phyloP scores from a whole-genome alignment of 1,140 invertebrate genomes.

The Leptinotarsa texana region DNA sequence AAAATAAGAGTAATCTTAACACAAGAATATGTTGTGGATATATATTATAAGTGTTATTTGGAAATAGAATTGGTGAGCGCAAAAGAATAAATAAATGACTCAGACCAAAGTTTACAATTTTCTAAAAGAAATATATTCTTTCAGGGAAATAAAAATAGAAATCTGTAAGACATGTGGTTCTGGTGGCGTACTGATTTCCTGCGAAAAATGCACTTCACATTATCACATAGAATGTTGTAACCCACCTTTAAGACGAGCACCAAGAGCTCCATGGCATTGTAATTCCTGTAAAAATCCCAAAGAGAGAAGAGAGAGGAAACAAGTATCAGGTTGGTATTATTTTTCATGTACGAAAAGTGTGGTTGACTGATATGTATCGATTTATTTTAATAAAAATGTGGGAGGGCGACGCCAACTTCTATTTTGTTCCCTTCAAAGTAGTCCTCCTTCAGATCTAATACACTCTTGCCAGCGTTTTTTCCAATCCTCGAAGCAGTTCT shows the following conservation, averaged over 20 bases:
- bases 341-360: too few relatives aligned
- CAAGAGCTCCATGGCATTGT: conserved; percentile 66
- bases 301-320: conserved; percentile 41
- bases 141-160: conserved; percentile 43
- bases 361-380: too few relatives aligned
- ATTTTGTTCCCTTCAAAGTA: too few relatives aligned
- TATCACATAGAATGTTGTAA: conserved; percentile 66
- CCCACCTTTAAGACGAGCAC: conserved; percentile 63
- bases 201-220: conserved; percentile 61
- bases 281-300: conserved; percentile 58
- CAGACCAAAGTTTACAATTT: not conserved
- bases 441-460: too few relatives aligned
- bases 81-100: not conserved
- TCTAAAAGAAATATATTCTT: not conserved
- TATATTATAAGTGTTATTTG: too few relatives aligned
- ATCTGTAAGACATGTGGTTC: conserved; percentile 58
- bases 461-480: too few relatives aligned
- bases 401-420: not conserved
- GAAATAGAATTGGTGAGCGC: too few relatives aligned
- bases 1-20: too few relatives aligned
- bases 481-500: too few relatives aligned
- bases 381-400: too few relatives aligned
- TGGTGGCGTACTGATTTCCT: conserved; percentile 62
- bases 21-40: too few relatives aligned
- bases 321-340: too few relatives aligned